Percentiles rank a stretch among this genome's conserved stretches.
Conservation (phyloP, 2,888 invertebrate species). For the Lapara coniferarum region DNA sequence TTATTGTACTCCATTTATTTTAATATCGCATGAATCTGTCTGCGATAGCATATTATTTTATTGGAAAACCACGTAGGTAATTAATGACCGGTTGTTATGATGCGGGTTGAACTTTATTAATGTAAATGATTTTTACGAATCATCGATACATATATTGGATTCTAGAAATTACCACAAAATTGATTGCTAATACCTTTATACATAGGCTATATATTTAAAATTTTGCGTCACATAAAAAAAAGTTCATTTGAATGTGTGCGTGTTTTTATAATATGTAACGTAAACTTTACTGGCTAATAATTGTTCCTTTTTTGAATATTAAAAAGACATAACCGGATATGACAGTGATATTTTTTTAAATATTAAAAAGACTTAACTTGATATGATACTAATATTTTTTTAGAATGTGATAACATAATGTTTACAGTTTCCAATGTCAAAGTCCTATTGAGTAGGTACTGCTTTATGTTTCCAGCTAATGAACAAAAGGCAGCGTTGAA, state of each 20-base stretch:
- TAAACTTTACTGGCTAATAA: too few species aligned
- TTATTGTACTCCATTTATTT: slow-evolving; percentile 28
- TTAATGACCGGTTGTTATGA: slow-evolving; percentile 17
- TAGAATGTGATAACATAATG: not conserved
- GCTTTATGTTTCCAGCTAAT: slow-evolving; percentile 51
- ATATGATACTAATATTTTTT: not conserved
- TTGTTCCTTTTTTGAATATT: too few species aligned
- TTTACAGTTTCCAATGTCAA: slow-evolving; percentile 43
- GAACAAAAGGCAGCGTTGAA: slow-evolving; percentile 58
- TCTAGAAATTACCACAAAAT: slow-evolving; percentile 1
- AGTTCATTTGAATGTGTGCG: too few species aligned
- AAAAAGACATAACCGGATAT: too few species aligned
- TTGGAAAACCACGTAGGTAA: slow-evolving; percentile 16
- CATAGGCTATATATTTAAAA: too few species aligned
- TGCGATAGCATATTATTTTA: slow-evolving; percentile 9
- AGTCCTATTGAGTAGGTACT: slow-evolving; percentile 34
- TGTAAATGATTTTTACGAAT: slow-evolving; percentile 10
- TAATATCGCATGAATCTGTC: not conserved
- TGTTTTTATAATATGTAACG: too few species aligned
- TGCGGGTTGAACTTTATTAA: slow-evolving; percentile 21
- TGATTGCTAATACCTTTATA: not conserved
- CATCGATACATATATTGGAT: slow-evolving; percentile 7
- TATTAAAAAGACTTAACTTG: too few species aligned
- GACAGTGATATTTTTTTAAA: not conserved
- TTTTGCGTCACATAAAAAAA: too few species aligned